Percentiles rank a stretch among this genome's conserved stretches.
phyloP scores from a whole-genome alignment of 2,113 vertebrate species.

The Dasyornis broadbenti region DNA sequence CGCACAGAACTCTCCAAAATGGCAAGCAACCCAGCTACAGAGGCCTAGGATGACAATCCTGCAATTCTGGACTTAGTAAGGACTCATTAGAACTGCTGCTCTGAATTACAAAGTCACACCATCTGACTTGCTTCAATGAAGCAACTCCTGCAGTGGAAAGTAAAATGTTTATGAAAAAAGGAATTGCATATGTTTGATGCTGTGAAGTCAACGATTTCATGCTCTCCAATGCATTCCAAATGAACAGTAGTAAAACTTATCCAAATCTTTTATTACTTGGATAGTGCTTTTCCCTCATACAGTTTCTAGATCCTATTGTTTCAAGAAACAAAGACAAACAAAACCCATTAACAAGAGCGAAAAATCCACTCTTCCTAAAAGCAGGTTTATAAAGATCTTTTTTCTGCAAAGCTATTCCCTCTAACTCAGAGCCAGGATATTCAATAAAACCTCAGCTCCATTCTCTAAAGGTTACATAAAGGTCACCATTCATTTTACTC shows the following conservation, averaged over 20 bases:
- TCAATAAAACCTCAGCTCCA: conserved; percentile 31
- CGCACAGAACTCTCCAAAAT: not conserved
- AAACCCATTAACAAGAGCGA: not conserved
- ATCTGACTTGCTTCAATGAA: not conserved
- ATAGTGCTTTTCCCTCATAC: not conserved
- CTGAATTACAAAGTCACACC: not conserved
- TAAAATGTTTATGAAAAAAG: not conserved
- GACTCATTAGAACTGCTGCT: not conserved
- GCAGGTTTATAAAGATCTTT: not conserved
- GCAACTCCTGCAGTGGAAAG: not conserved
- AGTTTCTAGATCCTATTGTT: not conserved
- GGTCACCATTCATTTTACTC: conserved; percentile 43
- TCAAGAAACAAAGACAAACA: not conserved
- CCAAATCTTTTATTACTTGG: not conserved
- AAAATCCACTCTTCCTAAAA: not conserved
- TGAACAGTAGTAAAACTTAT: not conserved
- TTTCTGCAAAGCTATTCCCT: not conserved
- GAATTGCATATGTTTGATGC: not conserved
- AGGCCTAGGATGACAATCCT: not conserved
- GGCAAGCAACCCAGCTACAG: not conserved
- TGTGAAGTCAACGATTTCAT: not conserved
- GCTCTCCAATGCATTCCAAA: not conserved
- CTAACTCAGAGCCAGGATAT: not conserved
- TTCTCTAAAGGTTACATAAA: conserved; percentile 49
- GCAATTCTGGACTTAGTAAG: not conserved